Evolutionary conservation across 64 coral and sea anemone genomes (phyloP), one percentile per base, ranked within the genome.

Genomic region (Platygyra sinensis): DNA sequence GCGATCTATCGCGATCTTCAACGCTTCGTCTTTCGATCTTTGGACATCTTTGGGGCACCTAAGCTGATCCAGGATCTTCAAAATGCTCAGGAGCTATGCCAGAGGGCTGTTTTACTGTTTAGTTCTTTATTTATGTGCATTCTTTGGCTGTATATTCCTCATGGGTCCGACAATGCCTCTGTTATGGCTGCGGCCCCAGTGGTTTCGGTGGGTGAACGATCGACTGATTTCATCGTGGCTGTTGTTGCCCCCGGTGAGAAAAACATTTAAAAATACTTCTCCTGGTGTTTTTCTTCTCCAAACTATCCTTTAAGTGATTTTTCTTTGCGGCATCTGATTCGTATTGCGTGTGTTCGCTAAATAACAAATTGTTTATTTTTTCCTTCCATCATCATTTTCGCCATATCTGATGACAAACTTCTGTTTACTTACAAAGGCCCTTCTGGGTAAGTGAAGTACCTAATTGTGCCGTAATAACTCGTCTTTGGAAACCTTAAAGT

Each of bases 191-290:
- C 73, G 76, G 14, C 93, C 93, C 13, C 54, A 49, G 30, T 94
- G 93, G 93, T 94, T 94, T 87, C 93, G 93, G 32, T 90, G 88
- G 79, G 24, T 71, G 29, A 86, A 83, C 14, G 93, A 94, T 62
- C 87, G 64, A 39, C 18, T 73, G 20, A 69, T 90, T 71, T 54
- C 32, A 9, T 76, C 60, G 17, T 94, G 93, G 93, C 72, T 94
- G 22, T 31, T 77, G 32, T 59, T 94, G 14, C 93, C 93, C 5
- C 80, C 88, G 72, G 93, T 94, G 79, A 94, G 93, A 39, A 89
- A 65, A 64, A 14, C 25, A 75, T 8, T 75, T 75, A 29, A 12
- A 22, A 28, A 16, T 24, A 29, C 22, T 16, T 46, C 33, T 67
- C 14, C 28, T 76, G 62, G 5, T 19, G 31, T 38, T 52, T 77